These are phyloP conservation scores for Rhyacophila brunnea DNA, from an alignment of 1,140 invertebrate species.

Conservation along the genomic window DNA sequence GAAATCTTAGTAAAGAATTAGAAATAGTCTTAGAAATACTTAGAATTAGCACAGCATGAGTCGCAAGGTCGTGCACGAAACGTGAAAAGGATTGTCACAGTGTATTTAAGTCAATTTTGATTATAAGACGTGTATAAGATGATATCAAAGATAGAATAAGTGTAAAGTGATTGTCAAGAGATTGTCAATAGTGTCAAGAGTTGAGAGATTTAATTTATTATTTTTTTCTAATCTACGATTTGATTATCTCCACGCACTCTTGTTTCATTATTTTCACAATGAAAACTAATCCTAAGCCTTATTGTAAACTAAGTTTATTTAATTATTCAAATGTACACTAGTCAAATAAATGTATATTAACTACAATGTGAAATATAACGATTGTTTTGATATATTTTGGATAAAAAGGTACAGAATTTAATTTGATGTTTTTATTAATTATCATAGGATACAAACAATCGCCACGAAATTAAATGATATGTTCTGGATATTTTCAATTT, in stretches of 20 bases:
- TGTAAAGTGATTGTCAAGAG: constrained; percentile 36
- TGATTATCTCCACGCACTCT: constrained; percentile 38
- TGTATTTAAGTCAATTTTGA: constrained; percentile 15
- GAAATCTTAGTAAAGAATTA: not conserved
- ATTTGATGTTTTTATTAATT: not conserved
- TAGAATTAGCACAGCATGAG: constrained; percentile 25
- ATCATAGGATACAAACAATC: not conserved
- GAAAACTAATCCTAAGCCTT: constrained; percentile 30
- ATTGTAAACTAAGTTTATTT: constrained; percentile 4
- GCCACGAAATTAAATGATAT: constrained; percentile 13
- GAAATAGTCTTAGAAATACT: constrained; percentile 9
- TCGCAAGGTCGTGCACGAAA: constrained; percentile 26
- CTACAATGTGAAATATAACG: not conserved
- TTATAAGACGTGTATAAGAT: constrained; percentile 22
- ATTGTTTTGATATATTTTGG: not conserved
- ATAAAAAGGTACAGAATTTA: constrained; percentile 4
- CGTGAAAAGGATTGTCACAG: constrained; percentile 28
- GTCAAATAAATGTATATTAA: not conserved
- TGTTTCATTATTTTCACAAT: constrained; percentile 35
- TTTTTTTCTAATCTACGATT: constrained; percentile 32
- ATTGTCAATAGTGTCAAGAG: constrained; percentile 34
- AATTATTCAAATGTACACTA: constrained; percentile 1
- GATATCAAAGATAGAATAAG: constrained; percentile 27
- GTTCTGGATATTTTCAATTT: constrained; percentile 3
- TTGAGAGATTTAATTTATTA: constrained; percentile 29